Evolutionary conservation across 2,113 vertebrate species (phyloP).

Genomic region (Muntiacus muntjak): DNA sequence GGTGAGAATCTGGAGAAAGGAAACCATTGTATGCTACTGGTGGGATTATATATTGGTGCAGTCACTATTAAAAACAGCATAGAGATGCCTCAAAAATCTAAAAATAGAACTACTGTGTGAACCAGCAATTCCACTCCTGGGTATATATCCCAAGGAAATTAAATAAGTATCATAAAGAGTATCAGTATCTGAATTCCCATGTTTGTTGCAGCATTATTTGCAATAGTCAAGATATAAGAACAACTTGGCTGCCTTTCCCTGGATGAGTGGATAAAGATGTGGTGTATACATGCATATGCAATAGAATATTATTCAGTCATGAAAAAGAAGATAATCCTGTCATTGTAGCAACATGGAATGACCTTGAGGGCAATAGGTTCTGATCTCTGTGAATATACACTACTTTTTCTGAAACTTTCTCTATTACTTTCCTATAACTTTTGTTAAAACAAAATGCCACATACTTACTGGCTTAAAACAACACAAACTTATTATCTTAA

Average conservation of each 20-base stretch:
- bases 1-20: neutral
- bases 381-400: too few relatives aligned
- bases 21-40: neutral
- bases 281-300: neutral
- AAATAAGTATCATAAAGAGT: neutral
- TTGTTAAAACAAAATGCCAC: neutral
- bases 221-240: neutral
- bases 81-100: too few relatives aligned
- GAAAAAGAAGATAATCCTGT: neutral
- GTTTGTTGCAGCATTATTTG: neutral
- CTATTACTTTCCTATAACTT: neutral
- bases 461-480: neutral
- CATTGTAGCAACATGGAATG: too few relatives aligned
- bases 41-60: too few relatives aligned
- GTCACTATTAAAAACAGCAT: neutral
- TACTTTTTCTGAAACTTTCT: neutral
- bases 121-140: neutral
- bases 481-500: neutral
- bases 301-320: neutral
- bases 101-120: neutral
- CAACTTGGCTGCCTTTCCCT: neutral
- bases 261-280: neutral
- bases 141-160: neutral
- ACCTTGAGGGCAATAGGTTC: neutral
- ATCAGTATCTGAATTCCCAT: neutral